A percentile compares a stretch with the other conserved stretches of the same genome.
These are phyloP conservation scores for Gnathonemus echidnorhynchus DNA, from an alignment of 2,113 vertebrate genomes.

Conservation along the genomic window DNA sequence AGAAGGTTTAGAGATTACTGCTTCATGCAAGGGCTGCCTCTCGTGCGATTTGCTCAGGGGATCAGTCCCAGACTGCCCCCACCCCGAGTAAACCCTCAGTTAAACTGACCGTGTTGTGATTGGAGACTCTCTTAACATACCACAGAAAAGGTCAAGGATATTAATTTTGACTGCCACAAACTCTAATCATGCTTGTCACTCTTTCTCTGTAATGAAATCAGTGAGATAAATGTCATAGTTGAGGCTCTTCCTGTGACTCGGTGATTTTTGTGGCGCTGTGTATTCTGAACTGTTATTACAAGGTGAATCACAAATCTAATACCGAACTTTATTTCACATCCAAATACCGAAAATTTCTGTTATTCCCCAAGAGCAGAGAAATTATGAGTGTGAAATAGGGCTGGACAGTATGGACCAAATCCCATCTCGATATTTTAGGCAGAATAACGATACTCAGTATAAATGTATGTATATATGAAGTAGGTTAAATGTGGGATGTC, in stretches of 20 bases:
- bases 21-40: background rate
- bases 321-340: background rate
- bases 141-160: slow-evolving; percentile 15
- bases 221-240: background rate
- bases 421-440: background rate
- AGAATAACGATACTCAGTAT: background rate
- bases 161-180: slow-evolving; percentile 9
- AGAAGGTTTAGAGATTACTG: background rate
- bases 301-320: slow-evolving; percentile 30
- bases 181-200: background rate
- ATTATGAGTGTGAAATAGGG: background rate
- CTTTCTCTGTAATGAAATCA: background rate
- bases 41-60: background rate
- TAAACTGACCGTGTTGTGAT: slow-evolving; percentile 5
- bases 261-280: background rate
- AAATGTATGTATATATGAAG: background rate
- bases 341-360: background rate
- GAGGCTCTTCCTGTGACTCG: background rate
- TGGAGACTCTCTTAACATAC: background rate
- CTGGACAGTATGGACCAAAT: background rate
- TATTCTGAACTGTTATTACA: slow-evolving; percentile 48
- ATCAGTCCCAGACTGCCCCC: background rate
- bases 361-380: background rate
- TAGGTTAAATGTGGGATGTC: background rate
- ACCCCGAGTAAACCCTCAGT: background rate